phyloP scores from a whole-genome alignment of 1,140 invertebrate species.

The Eriosoma lanigerum region DNA sequence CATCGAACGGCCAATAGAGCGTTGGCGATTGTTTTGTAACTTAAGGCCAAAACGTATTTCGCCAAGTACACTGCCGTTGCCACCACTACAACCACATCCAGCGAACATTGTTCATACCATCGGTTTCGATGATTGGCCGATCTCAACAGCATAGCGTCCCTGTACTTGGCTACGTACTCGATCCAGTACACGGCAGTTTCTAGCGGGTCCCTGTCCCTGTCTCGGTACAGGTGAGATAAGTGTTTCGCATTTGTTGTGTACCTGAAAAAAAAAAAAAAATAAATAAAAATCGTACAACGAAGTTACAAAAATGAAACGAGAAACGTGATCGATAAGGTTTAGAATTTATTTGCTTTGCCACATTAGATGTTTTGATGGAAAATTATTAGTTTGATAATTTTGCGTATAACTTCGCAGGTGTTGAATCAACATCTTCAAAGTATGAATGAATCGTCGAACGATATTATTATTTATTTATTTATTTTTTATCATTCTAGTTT shows the following conservation, averaged over 20 bases:
- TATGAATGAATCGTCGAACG: too few relatives aligned
- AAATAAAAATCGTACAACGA: not conserved
- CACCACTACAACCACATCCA: not conserved
- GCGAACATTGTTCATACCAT: not conserved
- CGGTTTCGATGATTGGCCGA: not conserved
- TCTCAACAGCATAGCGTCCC: not conserved
- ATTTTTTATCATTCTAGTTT: too few relatives aligned
- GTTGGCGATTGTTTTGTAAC: not conserved
- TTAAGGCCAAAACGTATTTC: not conserved
- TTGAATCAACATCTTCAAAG: too few relatives aligned
- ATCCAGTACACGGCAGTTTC: constrained; percentile 9
- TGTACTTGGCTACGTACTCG: constrained; percentile 13
- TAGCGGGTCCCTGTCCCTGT: not conserved
- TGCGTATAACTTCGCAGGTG: too few relatives aligned
- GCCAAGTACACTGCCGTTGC: not conserved
- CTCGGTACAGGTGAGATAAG: not conserved
- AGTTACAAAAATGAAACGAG: too few relatives aligned
- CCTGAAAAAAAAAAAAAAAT: not conserved
- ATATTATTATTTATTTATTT: too few relatives aligned
- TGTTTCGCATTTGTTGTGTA: constrained; percentile 5
- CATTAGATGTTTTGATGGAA: too few relatives aligned
- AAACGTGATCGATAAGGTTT: too few relatives aligned
- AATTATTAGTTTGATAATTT: too few relatives aligned
- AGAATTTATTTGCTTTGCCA: too few relatives aligned
- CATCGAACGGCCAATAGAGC: not conserved